Conservation (phyloP, 2,797 vertebrate genomes). For the Fringilla coelebs region DNA sequence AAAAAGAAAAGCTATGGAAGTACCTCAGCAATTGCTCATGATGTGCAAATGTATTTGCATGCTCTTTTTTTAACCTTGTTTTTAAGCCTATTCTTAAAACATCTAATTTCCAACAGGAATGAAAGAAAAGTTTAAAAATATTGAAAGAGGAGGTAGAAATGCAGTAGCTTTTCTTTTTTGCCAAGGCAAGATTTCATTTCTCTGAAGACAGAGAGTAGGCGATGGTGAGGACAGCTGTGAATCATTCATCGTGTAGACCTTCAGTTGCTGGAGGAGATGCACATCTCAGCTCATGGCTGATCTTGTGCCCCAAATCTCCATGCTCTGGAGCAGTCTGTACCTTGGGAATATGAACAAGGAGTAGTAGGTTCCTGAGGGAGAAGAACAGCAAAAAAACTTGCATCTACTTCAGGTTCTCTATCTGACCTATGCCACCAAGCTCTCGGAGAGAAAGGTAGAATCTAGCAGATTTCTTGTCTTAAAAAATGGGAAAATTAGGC, state of each 20-base stretch:
- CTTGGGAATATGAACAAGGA: not conserved
- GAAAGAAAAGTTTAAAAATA: slow-evolving; percentile 30
- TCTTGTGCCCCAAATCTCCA: not conserved
- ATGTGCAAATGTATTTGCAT: not conserved
- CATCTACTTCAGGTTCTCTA: not conserved
- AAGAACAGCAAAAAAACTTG: not conserved
- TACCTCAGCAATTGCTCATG: not conserved
- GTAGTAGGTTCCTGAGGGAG: not conserved
- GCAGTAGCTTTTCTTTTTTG: slow-evolving; percentile 6
- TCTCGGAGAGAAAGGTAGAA: not conserved
- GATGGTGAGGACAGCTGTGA: slow-evolving; percentile 27
- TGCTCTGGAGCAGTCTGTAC: not conserved
- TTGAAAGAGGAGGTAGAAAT: slow-evolving; percentile 20
- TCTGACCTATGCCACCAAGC: not conserved
- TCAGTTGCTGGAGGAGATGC: not conserved
- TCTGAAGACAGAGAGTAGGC: slow-evolving; percentile 11
- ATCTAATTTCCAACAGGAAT: not conserved
- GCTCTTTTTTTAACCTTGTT: not conserved
- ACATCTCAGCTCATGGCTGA: not conserved
- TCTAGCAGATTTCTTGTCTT: not conserved
- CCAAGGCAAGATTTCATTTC: not conserved
- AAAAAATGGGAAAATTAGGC: not conserved
- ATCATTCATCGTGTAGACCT: slow-evolving; percentile 1
- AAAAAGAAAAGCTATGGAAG: not conserved
- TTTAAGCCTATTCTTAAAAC: slow-evolving; percentile 13